Conservation (phyloP, 2,888 invertebrate genomes). For the Drosophila aldrichi region DNA sequence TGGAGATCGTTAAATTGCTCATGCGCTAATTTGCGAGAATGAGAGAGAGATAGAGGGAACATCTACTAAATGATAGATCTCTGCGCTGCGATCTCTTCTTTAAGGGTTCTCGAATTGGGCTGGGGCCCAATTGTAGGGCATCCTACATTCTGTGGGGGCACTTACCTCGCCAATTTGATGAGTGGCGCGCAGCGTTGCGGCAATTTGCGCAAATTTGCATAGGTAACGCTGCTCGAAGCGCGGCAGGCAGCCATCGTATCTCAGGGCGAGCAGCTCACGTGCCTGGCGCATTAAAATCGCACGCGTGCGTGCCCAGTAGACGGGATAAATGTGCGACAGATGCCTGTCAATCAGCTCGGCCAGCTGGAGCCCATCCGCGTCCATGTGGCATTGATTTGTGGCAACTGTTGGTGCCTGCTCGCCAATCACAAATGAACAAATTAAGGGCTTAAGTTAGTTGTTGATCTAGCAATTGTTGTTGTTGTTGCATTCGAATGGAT, state of each 20-base stretch:
- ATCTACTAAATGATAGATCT: conserved; percentile 53
- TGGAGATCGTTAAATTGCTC: conserved; percentile 49
- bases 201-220: conserved; percentile 87
- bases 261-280: conserved; percentile 87
- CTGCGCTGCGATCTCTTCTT: conserved; percentile 32
- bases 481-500: background rate
- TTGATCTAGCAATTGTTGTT: conserved; percentile 27
- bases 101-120: background rate
- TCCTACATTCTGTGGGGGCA: conserved; percentile 34
- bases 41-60: background rate
- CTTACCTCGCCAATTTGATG: conserved; percentile 85
- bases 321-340: conserved; percentile 88
- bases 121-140: background rate
- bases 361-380: conserved; percentile 53
- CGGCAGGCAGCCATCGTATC: conserved; percentile 88
- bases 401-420: conserved; percentile 27
- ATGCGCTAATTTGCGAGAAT: conserved; percentile 57
- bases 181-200: conserved; percentile 86
- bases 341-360: conserved; percentile 87
- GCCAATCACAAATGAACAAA: conserved; percentile 30
- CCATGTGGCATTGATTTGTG: conserved; percentile 3
- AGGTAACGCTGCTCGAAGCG: conserved; percentile 89
- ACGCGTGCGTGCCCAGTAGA: conserved; percentile 87
- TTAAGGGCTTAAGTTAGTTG: conserved; percentile 43
- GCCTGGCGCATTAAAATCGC: conserved; percentile 89